Evolutionary conservation across 2,888 invertebrate species (phyloP), one percentile per base, ranked within the genome.

Genomic region (Margaritifera margaritifera): DNA sequence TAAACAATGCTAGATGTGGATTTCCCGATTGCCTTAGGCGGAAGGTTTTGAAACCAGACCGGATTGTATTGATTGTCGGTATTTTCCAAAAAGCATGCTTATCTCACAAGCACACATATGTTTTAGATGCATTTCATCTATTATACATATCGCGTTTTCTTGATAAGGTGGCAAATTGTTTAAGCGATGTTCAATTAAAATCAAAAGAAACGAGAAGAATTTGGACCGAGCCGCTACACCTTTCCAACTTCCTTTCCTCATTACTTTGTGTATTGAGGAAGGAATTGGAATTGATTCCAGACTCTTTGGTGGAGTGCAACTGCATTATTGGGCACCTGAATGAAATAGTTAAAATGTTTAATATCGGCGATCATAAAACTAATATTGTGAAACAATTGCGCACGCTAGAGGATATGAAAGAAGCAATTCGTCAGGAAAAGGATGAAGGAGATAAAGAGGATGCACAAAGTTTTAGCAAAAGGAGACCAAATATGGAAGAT

Each of bases 1-100:
- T 78, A 18, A 63, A 54, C 19, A 67, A 72, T 27, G 59, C 70
- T n/a, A 68, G 64, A 62, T 72, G 74, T 55, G 78, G 78, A 22
- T 71, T 78, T 64, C 25, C 56, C 24, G 71, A 73, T 25, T 59
- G 70, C 25, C 18, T 80, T 11, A 66, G 63, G 42, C 42, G 15
- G 15, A 15, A 42, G 15, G 42, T 42, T 15, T 42, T 42, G 42
- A 42, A 15, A 42, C 42, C 11, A 42, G 42, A 42, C 42, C 3
- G 11, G 42, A 42, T 42, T 42, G 42, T 42, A 2, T 42, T 42
- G 42, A 42, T 42, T 42, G 42, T 42, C 42, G 42, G 42, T 3
- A 42, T 42, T 42, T 42, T 42, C 42, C 42, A 15, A 15, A 42
- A 42, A 15, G 42, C 42, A 42, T 15, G 42, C 42, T 42, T 42